These are phyloP conservation scores for Rhinatrema bivittatum DNA, from an alignment of 2,797 vertebrate species.

Conservation along the genomic window DNA sequence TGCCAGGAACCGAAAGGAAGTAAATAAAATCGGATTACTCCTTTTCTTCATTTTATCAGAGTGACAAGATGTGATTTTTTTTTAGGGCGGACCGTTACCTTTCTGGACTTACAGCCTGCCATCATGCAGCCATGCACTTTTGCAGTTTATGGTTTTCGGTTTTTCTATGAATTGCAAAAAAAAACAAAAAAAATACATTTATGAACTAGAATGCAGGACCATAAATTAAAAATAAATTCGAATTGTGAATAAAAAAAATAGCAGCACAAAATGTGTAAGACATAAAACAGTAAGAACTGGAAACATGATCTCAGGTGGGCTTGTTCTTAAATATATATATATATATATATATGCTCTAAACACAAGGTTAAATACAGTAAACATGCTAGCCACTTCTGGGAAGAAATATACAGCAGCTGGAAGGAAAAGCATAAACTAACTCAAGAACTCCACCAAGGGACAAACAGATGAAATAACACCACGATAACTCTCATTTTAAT, in stretches of 20 bases:
- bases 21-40: too few relatives aligned
- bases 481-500: conserved; percentile 15
- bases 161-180: conserved; percentile 19
- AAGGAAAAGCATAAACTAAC: conserved; percentile 45
- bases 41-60: too few relatives aligned
- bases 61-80: too few relatives aligned
- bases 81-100: too few relatives aligned
- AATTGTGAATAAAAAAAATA: neutral
- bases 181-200: too few relatives aligned
- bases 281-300: neutral
- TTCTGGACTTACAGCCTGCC: too few relatives aligned
- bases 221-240: neutral
- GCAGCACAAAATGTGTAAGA: too few relatives aligned
- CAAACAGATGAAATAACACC: conserved; percentile 49
- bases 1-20: too few relatives aligned
- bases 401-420: conserved; percentile 26
- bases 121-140: too few relatives aligned
- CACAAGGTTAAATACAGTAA: conserved; percentile 54
- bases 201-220: conserved; percentile 1
- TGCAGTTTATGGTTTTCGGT: too few relatives aligned
- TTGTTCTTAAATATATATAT: too few relatives aligned
- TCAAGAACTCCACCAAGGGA: conserved; percentile 74
- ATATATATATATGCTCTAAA: too few relatives aligned
- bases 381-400: conserved; percentile 33
- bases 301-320: neutral